Base-by-base conservation (phyloP, 2,888 invertebrate species). In the Nomada flava region DNA sequence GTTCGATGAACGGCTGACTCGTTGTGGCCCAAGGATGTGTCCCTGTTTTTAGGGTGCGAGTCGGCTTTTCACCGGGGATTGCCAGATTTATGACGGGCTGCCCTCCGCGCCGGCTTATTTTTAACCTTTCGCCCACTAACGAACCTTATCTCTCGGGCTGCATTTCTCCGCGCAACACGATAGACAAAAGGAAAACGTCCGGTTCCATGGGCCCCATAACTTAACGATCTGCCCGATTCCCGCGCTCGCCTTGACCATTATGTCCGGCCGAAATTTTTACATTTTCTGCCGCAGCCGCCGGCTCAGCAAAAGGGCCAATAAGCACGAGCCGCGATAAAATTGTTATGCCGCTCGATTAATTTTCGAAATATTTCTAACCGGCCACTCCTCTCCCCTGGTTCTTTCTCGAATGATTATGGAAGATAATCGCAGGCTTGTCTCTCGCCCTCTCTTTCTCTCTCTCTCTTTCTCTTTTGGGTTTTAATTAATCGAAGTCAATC, bases 91-190 rank as follows among this genome's bases (percentile, higher is more conserved):
- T 93, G 93, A 93, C 92, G 92, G 91, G 89, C 91, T 89, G 90
- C 90, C 90, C 87, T 84, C 87, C 86, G 65, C 86, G 84, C 84
- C 87, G 85, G 84, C 83, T 86, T 86, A 86, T 86, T 93, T 93
- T 92, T 93, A 93, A 93, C 93, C 91, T 92, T 92, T 92, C 92
- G 92, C 91, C 92, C 93, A 93, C 93, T 93, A 93, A 92, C 92
- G 92, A 92, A 92, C 91, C 91, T 92, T 92, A 92, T 92, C 92
- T 92, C 89, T 83, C 86, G 83, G 68, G 85, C 89, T 88, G 90
- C 91, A 90, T 88, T 88, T 91, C 90, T 91, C 90, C 88, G 87
- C 85, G 85, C 89, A 88, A 81, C 76, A 84, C 87, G 88, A 88
- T 88, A 88, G 88, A 88, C 88, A 88, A 88, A 88, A 88, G 88